Evolutionary conservation across 2,888 invertebrate genomes (phyloP).

Genomic region (Glyphotaelius pellucidus): DNA sequence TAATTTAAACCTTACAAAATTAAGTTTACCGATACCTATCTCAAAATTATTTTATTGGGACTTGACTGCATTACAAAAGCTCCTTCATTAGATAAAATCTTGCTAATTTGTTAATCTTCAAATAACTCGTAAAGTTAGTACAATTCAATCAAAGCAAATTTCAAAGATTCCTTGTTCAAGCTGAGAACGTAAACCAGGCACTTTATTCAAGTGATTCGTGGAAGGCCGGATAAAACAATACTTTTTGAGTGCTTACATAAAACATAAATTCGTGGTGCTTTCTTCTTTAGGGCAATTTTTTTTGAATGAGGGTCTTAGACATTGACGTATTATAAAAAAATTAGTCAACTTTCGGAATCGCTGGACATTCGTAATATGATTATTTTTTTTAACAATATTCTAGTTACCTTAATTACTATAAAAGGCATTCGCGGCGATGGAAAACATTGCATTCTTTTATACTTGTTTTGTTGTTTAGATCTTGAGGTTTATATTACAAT

Average conservation of each 20-base stretch:
- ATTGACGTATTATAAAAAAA: neutral
- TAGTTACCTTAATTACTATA: too few species aligned
- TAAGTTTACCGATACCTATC: neutral
- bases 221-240: neutral
- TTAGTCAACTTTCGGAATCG: too few species aligned
- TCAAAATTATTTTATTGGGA: neutral
- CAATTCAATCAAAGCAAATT: neutral
- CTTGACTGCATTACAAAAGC: neutral
- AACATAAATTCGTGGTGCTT: neutral
- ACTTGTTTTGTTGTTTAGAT: too few species aligned
- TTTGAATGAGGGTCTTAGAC: neutral
- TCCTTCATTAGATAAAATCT: neutral
- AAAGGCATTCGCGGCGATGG: too few species aligned
- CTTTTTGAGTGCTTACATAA: neutral
- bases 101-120: neutral
- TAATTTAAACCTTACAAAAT: neutral
- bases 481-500: too few species aligned
- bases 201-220: neutral
- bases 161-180: neutral
- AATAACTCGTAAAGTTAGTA: neutral
- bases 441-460: too few species aligned
- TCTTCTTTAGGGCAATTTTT: neutral
- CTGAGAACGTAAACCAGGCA: neutral
- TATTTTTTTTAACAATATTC: too few species aligned
- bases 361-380: too few species aligned